phyloP scores from a whole-genome alignment of 64 coral and sea anemone genomes.

The Dendrophyllia cribrosa region DNA sequence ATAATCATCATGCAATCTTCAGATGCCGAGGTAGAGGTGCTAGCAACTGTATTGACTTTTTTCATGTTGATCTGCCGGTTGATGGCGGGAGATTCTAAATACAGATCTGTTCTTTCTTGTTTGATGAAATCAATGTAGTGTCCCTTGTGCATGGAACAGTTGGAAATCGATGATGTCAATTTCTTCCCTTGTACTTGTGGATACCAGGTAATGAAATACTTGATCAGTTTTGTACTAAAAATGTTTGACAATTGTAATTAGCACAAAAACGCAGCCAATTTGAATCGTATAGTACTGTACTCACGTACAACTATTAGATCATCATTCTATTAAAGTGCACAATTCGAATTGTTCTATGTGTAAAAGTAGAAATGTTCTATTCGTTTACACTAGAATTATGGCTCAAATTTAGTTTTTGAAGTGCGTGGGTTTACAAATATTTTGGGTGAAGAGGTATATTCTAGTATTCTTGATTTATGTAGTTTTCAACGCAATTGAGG shows the following conservation, averaged over 20 bases:
- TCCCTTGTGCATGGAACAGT: slow-evolving; percentile 97
- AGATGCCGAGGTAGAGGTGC: slow-evolving; percentile 35
- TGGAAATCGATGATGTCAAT: slow-evolving; percentile 99
- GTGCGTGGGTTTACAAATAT: not conserved
- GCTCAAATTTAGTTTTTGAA: not conserved
- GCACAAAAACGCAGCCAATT: not conserved
- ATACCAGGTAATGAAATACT: slow-evolving; percentile 84
- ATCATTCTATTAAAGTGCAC: not conserved
- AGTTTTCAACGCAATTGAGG: not conserved
- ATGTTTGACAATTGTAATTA: not conserved
- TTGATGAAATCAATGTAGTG: slow-evolving; percentile 68
- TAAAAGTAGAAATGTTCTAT: not conserved
- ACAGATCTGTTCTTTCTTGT: slow-evolving; percentile 35
- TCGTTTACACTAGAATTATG: too few species aligned
- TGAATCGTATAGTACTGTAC: too few species aligned
- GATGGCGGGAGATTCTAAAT: slow-evolving; percentile 61
- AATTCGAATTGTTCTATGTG: not conserved
- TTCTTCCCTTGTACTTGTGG: slow-evolving; percentile 99
- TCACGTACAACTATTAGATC: not conserved
- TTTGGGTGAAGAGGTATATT: not conserved
- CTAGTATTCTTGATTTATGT: not conserved
- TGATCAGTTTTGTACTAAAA: not conserved
- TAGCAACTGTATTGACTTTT: not conserved
- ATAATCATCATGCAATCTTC: slow-evolving; percentile 47
- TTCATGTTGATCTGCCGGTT: not conserved